Percentiles rank a stretch among this genome's conserved stretches.
Evolutionary conservation across 2,113 vertebrate genomes (phyloP).

Genomic region (Lamprotornis superbus): DNA sequence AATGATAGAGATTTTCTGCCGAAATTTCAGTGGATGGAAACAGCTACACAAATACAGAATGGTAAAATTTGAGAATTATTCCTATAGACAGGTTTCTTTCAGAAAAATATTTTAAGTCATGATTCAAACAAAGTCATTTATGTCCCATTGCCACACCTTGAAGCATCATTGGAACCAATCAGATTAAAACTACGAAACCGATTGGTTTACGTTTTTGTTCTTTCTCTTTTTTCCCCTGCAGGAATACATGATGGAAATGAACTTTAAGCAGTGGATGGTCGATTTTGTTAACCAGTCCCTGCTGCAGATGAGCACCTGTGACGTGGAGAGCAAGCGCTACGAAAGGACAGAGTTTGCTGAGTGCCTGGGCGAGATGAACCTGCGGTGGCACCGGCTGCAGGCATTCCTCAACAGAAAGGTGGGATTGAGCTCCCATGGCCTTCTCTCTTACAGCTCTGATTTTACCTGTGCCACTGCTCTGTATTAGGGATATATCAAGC

Average conservation of each 20-base stretch:
- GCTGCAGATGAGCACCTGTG: constrained; percentile 75
- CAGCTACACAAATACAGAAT: background rate
- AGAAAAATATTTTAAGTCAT: background rate
- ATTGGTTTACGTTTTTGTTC: background rate
- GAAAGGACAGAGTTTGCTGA: constrained; percentile 84
- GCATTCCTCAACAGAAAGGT: constrained; percentile 80
- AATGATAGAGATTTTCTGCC: background rate
- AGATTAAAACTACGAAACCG: background rate
- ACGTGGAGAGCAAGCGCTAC: constrained; percentile 77
- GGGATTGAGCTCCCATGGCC: background rate
- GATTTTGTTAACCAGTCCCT: constrained; percentile 85
- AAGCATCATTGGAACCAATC: background rate
- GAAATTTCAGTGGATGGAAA: background rate
- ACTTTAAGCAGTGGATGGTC: constrained; percentile 79
- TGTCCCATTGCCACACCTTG: background rate
- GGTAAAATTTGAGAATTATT: background rate
- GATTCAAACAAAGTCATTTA: background rate
- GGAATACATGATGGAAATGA: constrained; percentile 80
- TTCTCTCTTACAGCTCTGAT: background rate
- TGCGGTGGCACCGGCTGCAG: constrained; percentile 79
- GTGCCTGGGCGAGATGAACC: constrained; percentile 80
- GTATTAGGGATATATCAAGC: background rate
- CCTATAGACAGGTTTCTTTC: background rate
- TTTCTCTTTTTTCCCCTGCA: background rate
- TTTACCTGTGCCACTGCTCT: background rate